A percentile compares a stretch with the other conserved stretches of the same genome.
These are phyloP conservation scores for Probaryconus sp. DNA, from an alignment of 1,140 invertebrate genomes.

Conservation along the genomic window DNA sequence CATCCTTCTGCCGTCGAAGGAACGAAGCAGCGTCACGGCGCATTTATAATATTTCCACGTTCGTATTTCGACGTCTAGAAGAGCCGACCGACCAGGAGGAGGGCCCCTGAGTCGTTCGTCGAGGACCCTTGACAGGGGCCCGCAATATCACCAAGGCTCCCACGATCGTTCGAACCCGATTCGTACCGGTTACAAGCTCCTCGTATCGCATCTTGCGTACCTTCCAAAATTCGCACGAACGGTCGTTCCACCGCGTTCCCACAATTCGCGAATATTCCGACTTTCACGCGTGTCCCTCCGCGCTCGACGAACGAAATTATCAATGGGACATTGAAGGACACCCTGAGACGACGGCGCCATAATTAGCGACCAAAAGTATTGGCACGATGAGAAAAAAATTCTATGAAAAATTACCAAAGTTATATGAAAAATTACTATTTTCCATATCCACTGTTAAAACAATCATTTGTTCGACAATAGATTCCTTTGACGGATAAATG, in stretches of 20 bases:
- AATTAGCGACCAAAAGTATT: no score
- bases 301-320: no score
- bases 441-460: no score
- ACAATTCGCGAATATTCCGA: conserved; percentile 10
- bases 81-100: conserved; percentile 57
- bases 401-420: no score
- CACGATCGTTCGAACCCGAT: conserved; percentile 43
- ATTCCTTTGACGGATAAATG: no score
- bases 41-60: conserved; percentile 78
- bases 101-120: conserved; percentile 55
- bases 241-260: conserved; percentile 18
- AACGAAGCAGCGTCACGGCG: conserved; percentile 70
- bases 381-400: no score
- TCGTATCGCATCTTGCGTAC: conserved; percentile 29
- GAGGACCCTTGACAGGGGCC: conserved; percentile 57
- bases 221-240: conserved; percentile 50
- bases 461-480: no score
- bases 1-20: conserved; percentile 21
- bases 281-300: no score
- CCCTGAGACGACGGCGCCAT: no score
- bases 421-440: no score
- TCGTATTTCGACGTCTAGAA: conserved; percentile 71
- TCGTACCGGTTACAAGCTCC: conserved; percentile 48
- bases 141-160: conserved; percentile 57
- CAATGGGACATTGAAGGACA: no score